Evolutionary conservation across 2,113 vertebrate species (phyloP), one percentile per base, ranked within the genome.

Genomic region (Macrotus californicus): DNA sequence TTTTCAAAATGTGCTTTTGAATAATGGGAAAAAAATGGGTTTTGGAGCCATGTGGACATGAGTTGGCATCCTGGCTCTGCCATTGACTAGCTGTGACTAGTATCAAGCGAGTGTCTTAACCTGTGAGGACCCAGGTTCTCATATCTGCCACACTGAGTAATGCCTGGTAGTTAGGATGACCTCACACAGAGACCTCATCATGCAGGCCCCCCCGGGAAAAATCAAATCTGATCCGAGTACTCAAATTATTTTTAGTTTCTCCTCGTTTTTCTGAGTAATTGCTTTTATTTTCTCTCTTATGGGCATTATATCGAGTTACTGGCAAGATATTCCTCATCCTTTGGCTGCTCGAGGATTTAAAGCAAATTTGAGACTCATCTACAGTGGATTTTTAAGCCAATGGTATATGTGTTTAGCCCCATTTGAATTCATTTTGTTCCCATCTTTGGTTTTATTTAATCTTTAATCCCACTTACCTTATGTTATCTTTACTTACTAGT

Each of bases 221-320:
- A 70, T 66, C 34, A 85, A 52, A 4, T 95, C 29, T 79, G 9
- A 29, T 94, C 61, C 56, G 29, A 94, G 64, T 70, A 36, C n/a
- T 64, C 43, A 75, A 36, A 34, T 66, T 79, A 86, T 21, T 92
- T 93, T 80, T 46, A 84, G 24, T 96, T 93, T 95, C 52, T 95
- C 46, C 34, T 67, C 31, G 29, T 54, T 97, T 93, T 91, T 95
- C 83, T 81, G 48, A 93, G 52, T 81, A 87, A 67, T 82, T 82
- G 31, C 21, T 41, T 93, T 82, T 36, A 66, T 64, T 94, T 90
- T 83, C 19, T 80, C 24, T 84, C 36, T 72, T 6, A 12, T 72
- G 50, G 8, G 8, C 22, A 90, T 94, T 9, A 43, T 81, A 11
- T 77, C 67, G 61, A 88, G 4, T 18, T 70, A 91, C 41, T 79